Percentiles rank a stretch among this genome's conserved stretches.
phyloP scores from a whole-genome alignment of 2,113 vertebrate genomes.

The Petroica traversi region DNA sequence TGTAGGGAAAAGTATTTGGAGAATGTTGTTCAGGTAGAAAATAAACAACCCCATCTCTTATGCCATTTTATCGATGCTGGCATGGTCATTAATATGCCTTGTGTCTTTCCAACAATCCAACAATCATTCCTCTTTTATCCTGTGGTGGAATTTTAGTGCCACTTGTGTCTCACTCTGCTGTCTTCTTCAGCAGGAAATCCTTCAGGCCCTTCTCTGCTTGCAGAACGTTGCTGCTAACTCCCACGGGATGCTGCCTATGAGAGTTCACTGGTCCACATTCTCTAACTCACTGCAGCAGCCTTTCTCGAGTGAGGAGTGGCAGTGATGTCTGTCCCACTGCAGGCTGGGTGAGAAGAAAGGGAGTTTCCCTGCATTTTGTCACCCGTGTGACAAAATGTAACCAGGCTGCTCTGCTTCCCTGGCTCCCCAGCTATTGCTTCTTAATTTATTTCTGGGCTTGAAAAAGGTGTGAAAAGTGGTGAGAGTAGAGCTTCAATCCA shows the following conservation, averaged over 20 bases:
- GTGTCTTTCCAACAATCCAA: not conserved
- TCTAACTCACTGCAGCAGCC: not conserved
- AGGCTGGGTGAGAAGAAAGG: not conserved
- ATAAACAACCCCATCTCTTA: not conserved
- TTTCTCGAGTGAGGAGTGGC: not conserved
- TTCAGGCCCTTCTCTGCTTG: not conserved
- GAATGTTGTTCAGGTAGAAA: not conserved
- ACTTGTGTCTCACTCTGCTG: not conserved
- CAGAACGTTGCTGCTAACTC: not conserved
- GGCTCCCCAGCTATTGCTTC: not conserved
- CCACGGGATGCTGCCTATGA: accelerated
- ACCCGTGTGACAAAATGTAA: too few relatives aligned
- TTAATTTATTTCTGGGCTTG: not conserved
- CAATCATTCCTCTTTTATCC: not conserved
- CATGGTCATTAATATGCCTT: not conserved
- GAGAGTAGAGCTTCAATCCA: not conserved
- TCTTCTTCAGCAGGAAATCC: not conserved
- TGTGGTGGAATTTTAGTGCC: not conserved
- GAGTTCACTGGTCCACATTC: not conserved
- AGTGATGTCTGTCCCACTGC: not conserved
- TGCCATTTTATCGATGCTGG: not conserved
- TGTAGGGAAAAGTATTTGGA: not conserved
- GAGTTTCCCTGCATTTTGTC: not conserved
- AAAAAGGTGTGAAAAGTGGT: not conserved
- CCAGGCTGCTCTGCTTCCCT: not conserved